A percentile compares a stretch with the other conserved stretches of the same genome.
Evolutionary conservation across 2,113 vertebrate genomes (phyloP).

Genomic region (Ceyx cyanopectus): DNA sequence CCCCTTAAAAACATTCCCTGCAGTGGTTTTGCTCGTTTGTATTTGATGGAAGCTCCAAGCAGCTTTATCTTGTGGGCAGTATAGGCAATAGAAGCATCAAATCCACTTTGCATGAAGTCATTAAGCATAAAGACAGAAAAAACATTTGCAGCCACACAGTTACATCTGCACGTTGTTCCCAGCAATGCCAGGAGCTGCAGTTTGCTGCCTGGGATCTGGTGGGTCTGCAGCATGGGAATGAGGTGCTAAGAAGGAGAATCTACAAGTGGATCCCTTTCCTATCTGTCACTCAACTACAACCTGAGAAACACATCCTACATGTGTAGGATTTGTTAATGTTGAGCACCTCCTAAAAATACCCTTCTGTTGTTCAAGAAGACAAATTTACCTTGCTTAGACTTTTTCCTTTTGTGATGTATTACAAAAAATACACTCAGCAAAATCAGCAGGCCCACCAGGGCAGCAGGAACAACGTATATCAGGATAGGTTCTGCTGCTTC

Average conservation of each 20-base stretch:
- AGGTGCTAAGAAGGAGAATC: background rate
- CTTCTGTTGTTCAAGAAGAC: background rate
- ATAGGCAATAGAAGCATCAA: background rate
- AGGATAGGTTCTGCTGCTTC: conserved; percentile 24
- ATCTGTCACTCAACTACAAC: background rate
- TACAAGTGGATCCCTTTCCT: background rate
- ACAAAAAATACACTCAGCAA: conserved; percentile 24
- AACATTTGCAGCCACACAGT: background rate
- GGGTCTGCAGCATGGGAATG: background rate
- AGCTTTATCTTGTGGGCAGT: background rate
- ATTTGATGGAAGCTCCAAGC: background rate
- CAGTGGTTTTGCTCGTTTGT: background rate
- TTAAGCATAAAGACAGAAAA: background rate
- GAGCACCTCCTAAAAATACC: background rate
- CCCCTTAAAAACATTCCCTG: background rate
- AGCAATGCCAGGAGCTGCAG: background rate
- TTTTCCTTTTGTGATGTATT: conserved; percentile 62
- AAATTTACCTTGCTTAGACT: conserved; percentile 76
- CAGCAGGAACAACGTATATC: conserved; percentile 54
- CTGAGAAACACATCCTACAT: background rate
- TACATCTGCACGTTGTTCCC: fast-evolving
- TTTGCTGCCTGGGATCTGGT: fast-evolving
- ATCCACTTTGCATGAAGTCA: background rate
- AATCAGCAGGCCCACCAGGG: conserved; percentile 64
- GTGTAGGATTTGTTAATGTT: background rate